phyloP scores from a whole-genome alignment of 2,797 vertebrate genomes.

The Phylloscopus collybita region DNA sequence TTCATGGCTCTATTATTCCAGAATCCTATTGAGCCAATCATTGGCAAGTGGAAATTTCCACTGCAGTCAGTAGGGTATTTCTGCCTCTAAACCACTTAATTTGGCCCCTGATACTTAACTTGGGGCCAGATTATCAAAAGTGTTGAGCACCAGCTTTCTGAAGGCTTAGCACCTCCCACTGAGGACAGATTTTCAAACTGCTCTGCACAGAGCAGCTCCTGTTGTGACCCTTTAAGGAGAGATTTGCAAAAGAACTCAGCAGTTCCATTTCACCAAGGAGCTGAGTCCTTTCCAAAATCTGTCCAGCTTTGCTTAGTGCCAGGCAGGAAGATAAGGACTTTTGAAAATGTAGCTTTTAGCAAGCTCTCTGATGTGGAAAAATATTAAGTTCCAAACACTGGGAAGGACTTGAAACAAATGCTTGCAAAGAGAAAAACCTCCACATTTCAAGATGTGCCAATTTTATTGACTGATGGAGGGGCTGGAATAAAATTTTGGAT shows the following conservation, averaged over 20 bases:
- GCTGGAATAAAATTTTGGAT: neutral
- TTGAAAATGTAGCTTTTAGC: neutral
- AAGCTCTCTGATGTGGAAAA: constrained; percentile 2
- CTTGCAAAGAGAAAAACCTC: neutral
- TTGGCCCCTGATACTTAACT: constrained; percentile 45
- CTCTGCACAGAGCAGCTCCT: constrained; percentile 9
- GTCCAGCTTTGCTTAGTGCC: neutral
- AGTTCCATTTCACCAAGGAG: constrained; percentile 2
- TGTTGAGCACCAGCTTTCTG: constrained; percentile 17
- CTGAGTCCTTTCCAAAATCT: constrained; percentile 10
- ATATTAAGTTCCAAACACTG: neutral
- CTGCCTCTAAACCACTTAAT: constrained; percentile 20
- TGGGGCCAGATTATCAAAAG: constrained; percentile 18
- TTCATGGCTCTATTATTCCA: constrained; percentile 41
- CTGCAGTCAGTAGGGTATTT: constrained; percentile 35
- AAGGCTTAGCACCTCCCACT: constrained; percentile 20
- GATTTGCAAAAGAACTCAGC: constrained; percentile 8
- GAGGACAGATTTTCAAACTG: constrained; percentile 32
- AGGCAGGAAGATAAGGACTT: neutral
- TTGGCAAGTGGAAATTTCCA: constrained; percentile 18
- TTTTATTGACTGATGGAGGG: constrained; percentile 12
- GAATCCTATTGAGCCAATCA: constrained; percentile 28
- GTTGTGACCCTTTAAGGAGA: constrained; percentile 41
- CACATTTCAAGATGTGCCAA: neutral
- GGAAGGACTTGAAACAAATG: constrained; percentile 8